phyloP scores from a whole-genome alignment of 2,113 vertebrate genomes.

The Hippolais icterina region DNA sequence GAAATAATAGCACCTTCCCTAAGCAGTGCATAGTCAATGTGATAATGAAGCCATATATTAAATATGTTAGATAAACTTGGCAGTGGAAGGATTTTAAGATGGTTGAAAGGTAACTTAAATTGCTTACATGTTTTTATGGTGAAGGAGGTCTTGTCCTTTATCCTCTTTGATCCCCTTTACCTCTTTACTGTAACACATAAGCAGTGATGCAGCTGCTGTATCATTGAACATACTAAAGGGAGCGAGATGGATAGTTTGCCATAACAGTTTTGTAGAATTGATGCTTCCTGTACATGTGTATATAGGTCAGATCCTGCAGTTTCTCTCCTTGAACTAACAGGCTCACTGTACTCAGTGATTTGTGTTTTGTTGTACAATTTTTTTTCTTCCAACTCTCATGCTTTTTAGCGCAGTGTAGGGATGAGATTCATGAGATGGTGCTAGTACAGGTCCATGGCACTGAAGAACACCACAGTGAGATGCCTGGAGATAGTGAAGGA shows the following conservation, averaged over 20 bases:
- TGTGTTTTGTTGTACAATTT: background rate
- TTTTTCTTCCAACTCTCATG: background rate
- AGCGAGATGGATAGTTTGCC: background rate
- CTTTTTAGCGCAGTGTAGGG: background rate
- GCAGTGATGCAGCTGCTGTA: background rate
- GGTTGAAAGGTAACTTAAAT: conserved; percentile 4
- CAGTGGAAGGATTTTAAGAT: background rate
- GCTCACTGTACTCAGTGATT: background rate
- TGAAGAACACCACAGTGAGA: background rate
- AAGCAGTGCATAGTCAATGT: background rate
- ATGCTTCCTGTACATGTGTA: background rate
- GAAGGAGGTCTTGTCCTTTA: background rate
- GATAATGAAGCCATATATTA: background rate
- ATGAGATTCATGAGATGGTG: background rate
- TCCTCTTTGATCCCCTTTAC: background rate
- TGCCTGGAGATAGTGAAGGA: background rate
- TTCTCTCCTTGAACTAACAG: background rate
- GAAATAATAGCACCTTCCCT: background rate
- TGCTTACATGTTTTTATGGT: background rate
- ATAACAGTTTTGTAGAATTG: background rate
- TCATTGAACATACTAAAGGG: background rate
- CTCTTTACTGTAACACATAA: background rate
- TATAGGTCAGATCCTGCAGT: background rate
- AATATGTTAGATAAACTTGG: background rate
- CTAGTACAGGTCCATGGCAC: background rate